Conservation (phyloP, 2,888 invertebrate species). For the Gnatocerus cornutus region DNA sequence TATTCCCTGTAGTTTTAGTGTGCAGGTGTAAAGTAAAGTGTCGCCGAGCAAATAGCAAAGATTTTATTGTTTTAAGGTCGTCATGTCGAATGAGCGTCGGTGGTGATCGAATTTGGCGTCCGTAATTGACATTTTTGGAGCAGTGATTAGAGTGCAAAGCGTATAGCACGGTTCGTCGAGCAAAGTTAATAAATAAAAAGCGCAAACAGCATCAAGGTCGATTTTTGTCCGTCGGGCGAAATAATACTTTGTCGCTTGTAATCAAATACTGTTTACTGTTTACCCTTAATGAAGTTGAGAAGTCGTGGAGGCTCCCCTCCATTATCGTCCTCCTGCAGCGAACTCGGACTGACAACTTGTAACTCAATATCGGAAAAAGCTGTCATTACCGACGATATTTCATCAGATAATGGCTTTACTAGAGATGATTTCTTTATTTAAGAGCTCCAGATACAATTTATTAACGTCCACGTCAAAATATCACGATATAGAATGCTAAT, state of each 20-base stretch:
- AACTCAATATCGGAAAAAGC: conserved; percentile 61
- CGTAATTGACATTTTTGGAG: conserved; percentile 37
- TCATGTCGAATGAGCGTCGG: conserved; percentile 15
- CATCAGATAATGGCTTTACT: conserved; percentile 54
- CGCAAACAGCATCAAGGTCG: conserved; percentile 40
- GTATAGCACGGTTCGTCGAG: conserved; percentile 33
- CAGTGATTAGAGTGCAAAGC: conserved; percentile 35
- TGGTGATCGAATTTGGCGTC: conserved; percentile 29
- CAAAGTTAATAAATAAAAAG: conserved; percentile 42
- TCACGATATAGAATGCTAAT: conserved; percentile 42
- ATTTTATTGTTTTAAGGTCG: conserved; percentile 12
- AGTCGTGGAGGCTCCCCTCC: conserved; percentile 40
- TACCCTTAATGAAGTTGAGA: conserved; percentile 50
- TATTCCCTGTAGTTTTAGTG: not conserved
- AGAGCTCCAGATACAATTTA: conserved; percentile 49
- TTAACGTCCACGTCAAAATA: conserved; percentile 47
- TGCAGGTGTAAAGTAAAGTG: conserved; percentile 3
- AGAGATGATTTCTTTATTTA: conserved; percentile 53
- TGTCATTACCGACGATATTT: conserved; percentile 58
- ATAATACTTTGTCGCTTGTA: conserved; percentile 45
- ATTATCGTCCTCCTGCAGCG: conserved; percentile 40
- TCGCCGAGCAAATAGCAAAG: not conserved
- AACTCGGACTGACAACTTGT: conserved; percentile 57
- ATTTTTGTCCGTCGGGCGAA: conserved; percentile 33
- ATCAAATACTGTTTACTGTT: conserved; percentile 52